Evolutionary conservation across 2,888 invertebrate species (phyloP), one percentile per base, ranked within the genome.

Genomic region (Ectemnius cavifrons): DNA sequence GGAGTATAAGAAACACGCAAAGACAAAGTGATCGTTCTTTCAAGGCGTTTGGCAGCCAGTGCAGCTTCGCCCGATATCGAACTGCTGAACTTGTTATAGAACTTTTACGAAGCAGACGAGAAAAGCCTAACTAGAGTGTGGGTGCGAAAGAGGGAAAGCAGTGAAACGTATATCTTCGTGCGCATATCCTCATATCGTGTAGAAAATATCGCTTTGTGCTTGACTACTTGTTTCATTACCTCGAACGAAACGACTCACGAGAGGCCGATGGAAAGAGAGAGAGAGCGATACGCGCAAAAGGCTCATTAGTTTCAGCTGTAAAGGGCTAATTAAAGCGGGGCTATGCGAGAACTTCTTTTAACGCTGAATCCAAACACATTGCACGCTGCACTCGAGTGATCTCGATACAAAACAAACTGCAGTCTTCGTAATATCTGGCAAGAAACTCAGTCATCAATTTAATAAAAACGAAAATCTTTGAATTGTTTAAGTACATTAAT

Each of bases 241-340:
- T 37, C 37, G 37, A 11, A 37, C 37, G 37, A 37, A 11, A 8
- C 37, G 16, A 14, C 52, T 52, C 52, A 13, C n/a, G n/a, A 52
- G 13, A 52, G 52, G 16, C 37, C 37, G 16, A 47, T 4, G 47
- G n/a, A 47, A 47, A 47, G 49, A 49, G 52, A 4, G n/a, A 47
- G 16, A 52, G 16, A 52, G 16, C 14, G 16, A 52, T 13, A 14
- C 52, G 52, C 14, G 52, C 16, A 6, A 52, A 52, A 52, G 52
- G 52, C 52, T 52, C 14, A 52, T 52, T 52, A 16, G 8, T 52
- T 52, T 52, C 52, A 16, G 52, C 37, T 52, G 52, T 52, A 52
- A 4, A 6, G 14, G n/a, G 13, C 11, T 14, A 14, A 52, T 52
- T 52, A 16, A 14, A 52, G n/a, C n/a, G 2, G n/a, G 16, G 37